Percentiles rank a stretch among this genome's conserved stretches.
phyloP scores from a whole-genome alignment of 1,140 invertebrate species.

The Wiebesia pumilae region DNA sequence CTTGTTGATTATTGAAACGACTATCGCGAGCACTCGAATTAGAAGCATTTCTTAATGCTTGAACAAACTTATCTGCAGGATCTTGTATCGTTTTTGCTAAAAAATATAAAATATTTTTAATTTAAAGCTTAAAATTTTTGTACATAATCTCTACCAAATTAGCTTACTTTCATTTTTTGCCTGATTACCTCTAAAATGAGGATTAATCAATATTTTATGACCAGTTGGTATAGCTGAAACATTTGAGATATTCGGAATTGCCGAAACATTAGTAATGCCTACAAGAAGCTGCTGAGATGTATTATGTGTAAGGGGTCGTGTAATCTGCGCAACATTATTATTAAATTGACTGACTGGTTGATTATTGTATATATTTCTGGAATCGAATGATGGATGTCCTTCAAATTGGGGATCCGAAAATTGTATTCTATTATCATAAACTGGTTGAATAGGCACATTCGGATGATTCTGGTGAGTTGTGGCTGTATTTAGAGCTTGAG shows the following conservation, averaged over 20 bases:
- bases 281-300: conserved; percentile 36
- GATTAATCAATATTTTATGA: conserved; percentile 74
- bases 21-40: conserved; percentile 56
- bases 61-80: conserved; percentile 59
- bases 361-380: conserved; percentile 59
- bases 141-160: background rate
- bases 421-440: conserved; percentile 63
- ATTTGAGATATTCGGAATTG: conserved; percentile 56
- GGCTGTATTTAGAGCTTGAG: conserved; percentile 23
- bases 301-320: conserved; percentile 21
- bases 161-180: conserved; percentile 50
- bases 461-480: conserved; percentile 58
- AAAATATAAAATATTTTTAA: conserved; percentile 34
- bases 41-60: conserved; percentile 56
- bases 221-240: conserved; percentile 65
- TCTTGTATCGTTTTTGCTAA: conserved; percentile 58
- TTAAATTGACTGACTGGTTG: conserved; percentile 57
- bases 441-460: conserved; percentile 57
- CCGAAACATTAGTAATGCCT: conserved; percentile 44
- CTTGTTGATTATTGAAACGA: conserved; percentile 64
- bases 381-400: conserved; percentile 60
- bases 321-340: conserved; percentile 50
- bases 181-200: conserved; percentile 72
- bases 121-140: background rate
- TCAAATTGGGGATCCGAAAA: conserved; percentile 64